Conservation (phyloP, 2,113 vertebrate species). For the Melanotaenia duboulayi region DNA sequence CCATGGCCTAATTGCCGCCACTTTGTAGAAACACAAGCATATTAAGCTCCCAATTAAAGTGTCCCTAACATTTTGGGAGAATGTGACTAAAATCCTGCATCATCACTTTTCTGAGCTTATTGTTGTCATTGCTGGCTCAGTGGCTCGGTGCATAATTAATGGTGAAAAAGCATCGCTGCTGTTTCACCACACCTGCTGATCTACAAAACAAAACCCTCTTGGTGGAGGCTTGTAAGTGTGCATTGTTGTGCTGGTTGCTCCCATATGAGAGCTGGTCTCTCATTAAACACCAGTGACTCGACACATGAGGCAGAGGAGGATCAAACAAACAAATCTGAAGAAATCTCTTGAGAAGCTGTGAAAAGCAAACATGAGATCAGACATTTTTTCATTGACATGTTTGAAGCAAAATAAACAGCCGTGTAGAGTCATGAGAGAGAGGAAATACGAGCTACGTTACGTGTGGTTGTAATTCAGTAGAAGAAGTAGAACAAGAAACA, state of each 20-base stretch:
- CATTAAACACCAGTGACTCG: slow-evolving; percentile 11
- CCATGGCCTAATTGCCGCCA: slow-evolving; percentile 54
- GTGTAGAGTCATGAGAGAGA: no score
- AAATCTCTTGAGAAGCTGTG: no score
- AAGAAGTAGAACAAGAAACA: no score
- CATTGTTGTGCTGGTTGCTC: slow-evolving; percentile 2
- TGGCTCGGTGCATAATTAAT: slow-evolving; percentile 2
- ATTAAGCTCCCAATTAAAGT: slow-evolving; percentile 63
- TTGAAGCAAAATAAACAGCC: no score
- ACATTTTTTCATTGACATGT: no score
- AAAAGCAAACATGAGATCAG: no score
- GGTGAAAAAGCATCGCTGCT: slow-evolving; percentile 32
- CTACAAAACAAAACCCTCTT: slow-evolving; percentile 46
- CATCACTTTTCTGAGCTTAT: slow-evolving; percentile 63
- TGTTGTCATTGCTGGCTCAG: slow-evolving; percentile 51
- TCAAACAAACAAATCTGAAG: no score
- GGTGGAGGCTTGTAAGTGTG: not conserved
- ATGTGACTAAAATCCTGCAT: slow-evolving; percentile 40
- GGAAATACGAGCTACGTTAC: no score
- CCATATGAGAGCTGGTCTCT: not conserved
- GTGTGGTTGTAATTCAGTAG: no score
- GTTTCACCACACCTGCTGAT: slow-evolving; percentile 49
- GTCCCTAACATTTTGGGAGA: slow-evolving; percentile 58
- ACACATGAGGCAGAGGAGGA: not conserved
- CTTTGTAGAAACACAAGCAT: slow-evolving; percentile 44